Base-by-base conservation (phyloP, 1,140 invertebrate genomes). In the Cydia amplana region DNA sequence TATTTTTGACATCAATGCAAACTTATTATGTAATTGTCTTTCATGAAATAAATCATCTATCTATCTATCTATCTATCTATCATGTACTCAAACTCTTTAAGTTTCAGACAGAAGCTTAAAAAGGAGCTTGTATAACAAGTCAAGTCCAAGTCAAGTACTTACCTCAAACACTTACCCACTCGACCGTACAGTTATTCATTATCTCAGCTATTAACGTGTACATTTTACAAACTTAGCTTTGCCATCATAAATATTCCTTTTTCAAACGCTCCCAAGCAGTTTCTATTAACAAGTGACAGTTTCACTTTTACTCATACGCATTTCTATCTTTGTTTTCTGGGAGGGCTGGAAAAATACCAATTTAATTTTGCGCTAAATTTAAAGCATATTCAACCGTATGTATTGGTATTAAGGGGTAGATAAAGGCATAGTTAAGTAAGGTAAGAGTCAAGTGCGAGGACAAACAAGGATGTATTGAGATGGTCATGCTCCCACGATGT, bases 401-500 rank as follows among this genome's bases (percentile, higher is more conserved):
- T 67, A 25, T 49, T 23, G 12, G 49, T 28, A 1, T 28, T 63
- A 67, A 75, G 25, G 20, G 64, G 20, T 67, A 23, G 5, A 2
- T 32, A 25, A 40, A 72, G 65, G 55, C 32, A 49, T 75, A 23
- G n/a, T 32, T 25, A 20, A 4, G 55, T 63, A n/a, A 12, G 43
- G 16, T 74, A 16, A 60, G 20, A 23, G 70, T 80, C 74, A 79
- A 78, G 78, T 73, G 64, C 55, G 46, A 79, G 67, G 79, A 75
- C 79, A 79, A 79, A 82, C 78, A 83, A 81, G 72, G 78, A 43
- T 23, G 74, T 75, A 80, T 83, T 85, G 84, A 85, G 80, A 79
- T 85, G 82, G 82, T 82, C 81, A 83, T 81, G 84, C 80, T 85
- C 84, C 82, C 84, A 85, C 84, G 84, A 82, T 80, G 72, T 72